These are phyloP conservation scores for Drosophila kokeensis DNA, from an alignment of 2,888 invertebrate species.

Conservation along the genomic window DNA sequence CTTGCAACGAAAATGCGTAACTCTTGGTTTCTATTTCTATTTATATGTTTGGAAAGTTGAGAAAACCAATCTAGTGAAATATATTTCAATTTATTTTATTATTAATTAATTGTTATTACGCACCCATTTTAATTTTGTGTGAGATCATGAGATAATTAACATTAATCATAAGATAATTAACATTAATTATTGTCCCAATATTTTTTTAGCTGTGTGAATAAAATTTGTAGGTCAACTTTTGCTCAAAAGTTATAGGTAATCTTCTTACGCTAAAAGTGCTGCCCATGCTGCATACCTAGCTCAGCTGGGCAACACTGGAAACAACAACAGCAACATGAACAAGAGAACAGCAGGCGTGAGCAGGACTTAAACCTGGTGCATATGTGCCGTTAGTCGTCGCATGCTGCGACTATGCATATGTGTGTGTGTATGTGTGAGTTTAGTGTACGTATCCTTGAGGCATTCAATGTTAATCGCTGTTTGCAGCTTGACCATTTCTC, in stretches of 20 bases:
- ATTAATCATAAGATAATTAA: background rate
- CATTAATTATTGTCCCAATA: background rate
- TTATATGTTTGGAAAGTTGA: background rate
- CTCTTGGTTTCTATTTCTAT: too few species aligned
- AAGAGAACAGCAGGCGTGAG: background rate
- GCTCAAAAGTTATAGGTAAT: background rate
- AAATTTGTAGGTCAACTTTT: background rate
- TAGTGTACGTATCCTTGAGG: conserved; percentile 48
- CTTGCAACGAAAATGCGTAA: background rate
- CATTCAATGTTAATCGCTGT: conserved; percentile 33
- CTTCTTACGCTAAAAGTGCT: conserved; percentile 29
- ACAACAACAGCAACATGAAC: conserved; percentile 8
- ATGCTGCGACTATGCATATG: conserved; percentile 34
- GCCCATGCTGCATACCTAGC: conserved; percentile 19
- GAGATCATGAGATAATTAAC: background rate
- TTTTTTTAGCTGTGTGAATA: background rate
- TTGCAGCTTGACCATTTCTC: conserved; percentile 38
- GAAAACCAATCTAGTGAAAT: background rate
- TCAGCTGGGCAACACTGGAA: conserved; percentile 35
- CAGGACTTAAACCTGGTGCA: conserved; percentile 25
- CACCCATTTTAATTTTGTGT: background rate
- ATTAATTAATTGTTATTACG: background rate
- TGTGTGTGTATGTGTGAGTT: background rate
- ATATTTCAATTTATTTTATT: background rate
- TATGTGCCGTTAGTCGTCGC: conserved; percentile 42